Base-by-base conservation (phyloP, 2,113 vertebrate genomes). In the Notarius quadriscutis region DNA sequence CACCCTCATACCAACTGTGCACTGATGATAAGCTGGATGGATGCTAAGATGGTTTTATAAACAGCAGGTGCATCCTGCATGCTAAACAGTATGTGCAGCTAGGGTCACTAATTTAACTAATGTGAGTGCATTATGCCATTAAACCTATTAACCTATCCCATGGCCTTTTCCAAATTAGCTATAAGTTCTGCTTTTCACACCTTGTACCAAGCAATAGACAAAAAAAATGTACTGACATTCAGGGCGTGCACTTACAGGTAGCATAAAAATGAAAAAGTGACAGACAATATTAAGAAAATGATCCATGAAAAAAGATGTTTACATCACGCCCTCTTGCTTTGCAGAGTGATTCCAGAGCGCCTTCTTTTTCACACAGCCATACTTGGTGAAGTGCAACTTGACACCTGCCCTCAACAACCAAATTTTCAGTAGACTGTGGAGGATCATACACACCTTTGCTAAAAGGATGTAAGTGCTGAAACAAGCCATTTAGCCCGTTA, bases 241-340 rank as follows among this genome's bases (percentile, higher is more conserved):
- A 55, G 11, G 48, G 50, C 17, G 22, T n/a, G 75, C 50, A 27
- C 50, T 53, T n/a, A 78, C 22, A 53, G 50, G 48, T n/a, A 1
- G 74, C 41, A 48, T 48, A 60, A 74, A 65, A 71, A 71, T n/a
- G 81, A 86, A 82, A 86, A 86, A 80, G 62, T 86, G 88, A 85
- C 78, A 87, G 60, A 87, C 51, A 72, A 88, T 82, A 83, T 81
- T 87, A 87, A 65, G 55, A 84, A 87, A 88, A 18, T 81, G 25
- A 67, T 30, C 62, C 8, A 30, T 89, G 83, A 84, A 83, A 87
- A 25, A 67, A 53, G 65, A 53, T 79, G 50, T 84, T 91, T 69
- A 58, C n/a, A 84, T 82, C 71, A 81, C 41, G 48, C 89, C 71
- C 75, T 80, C 12, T 79, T 63, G 87, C 51, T 82, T 87, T 84